Base-by-base conservation (phyloP, 1,140 invertebrate genomes). In the Lordiphosa collinella region DNA sequence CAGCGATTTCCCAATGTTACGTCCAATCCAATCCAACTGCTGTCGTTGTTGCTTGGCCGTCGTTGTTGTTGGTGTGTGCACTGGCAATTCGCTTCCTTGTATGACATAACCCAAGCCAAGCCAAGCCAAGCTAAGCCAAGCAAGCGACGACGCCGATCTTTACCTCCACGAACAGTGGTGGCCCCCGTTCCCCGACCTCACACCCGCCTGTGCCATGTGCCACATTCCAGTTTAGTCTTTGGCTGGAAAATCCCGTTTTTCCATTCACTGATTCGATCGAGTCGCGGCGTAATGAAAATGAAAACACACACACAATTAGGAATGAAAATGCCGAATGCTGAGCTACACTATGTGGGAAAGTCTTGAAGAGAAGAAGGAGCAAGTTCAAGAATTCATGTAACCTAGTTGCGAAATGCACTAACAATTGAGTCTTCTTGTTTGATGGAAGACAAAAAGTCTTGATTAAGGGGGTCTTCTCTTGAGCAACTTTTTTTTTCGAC, bases 241-340 rank as follows among this genome's bases (percentile, higher is more conserved):
- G 36, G 70, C 57, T 79, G 73, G 63, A 78, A 78, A 78, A 79
- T 72, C 74, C 74, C 76, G 76, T 80, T 71, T 82, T 57, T 80
- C 75, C 75, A 80, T 80, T 80, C 78, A 82, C 76, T 84, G 71
- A 80, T 80, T 82, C 71, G 76, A 80, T 82, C 76, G 66, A 74
- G 53, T 41, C 60, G 40, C 74, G 54, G 53, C 64, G 73, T 79
- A 78, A 78, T 78, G 73, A 76, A 76, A 76, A 76, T 66, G 65
- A 47, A 67, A 75, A 74, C 58, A 46, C 29, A 64, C 22, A 25
- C 22, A 22, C 22, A 22, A 3, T 22, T 22, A 4, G 1, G 4
- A 59, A 59, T 32, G 11, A 18, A 13, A 32, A 37, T 51, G 32
- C 31, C 22, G 22, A 40, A 10, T 14, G 2, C 1, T 3, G 3